Evolutionary conservation across 2,113 vertebrate genomes (phyloP), one percentile per base, ranked within the genome.

Genomic region (Lepisosteus osseus): DNA sequence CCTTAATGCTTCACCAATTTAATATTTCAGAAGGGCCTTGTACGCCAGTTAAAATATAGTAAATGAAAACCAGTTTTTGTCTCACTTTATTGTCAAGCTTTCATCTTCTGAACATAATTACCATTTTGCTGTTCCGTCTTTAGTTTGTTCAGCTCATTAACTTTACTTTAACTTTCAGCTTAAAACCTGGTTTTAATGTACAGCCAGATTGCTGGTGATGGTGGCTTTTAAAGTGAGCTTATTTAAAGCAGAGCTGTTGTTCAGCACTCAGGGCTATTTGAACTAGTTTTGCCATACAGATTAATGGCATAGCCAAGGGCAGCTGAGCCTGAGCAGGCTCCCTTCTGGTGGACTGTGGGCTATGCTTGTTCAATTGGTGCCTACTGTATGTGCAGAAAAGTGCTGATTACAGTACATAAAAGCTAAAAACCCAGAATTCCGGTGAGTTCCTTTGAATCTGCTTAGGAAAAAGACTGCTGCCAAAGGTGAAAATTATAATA

Each of bases 51-150:
- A 77, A 77, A 76, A 74, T 79, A 79, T 77, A 79, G 79, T 79
- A 77, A 79, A 78, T 9, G 40, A 41, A 76, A 73, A 65, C 68
- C 68, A 42, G 68, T 68, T 63, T 68, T 68, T 73, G 71, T 75
- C 78, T 86, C 88, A 85, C 79, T 90, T 93, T 93, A 89, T 85
- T 87, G 82, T 89, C 68, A 91, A 87, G 82, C 84, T 91, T 94
- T 92, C 86, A 89, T 90, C 84, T 90, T 59, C 70, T 89, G 84
- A 87, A 80, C 91, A 90, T 91, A 89, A 93, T 90, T 86, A 85
- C 84, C 82, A 74, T 70, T 88, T 88, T 80, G 74, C 83, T 86
- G 87, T 76, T 86, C 82, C 74, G 85, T 85, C 78, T 77, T 0
- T 80, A 83, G 82, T 89, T 88, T 86, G 82, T 92, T 90, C 86